Conservation (phyloP, 2,797 vertebrate species). For the Pangasius krempfi region DNA sequence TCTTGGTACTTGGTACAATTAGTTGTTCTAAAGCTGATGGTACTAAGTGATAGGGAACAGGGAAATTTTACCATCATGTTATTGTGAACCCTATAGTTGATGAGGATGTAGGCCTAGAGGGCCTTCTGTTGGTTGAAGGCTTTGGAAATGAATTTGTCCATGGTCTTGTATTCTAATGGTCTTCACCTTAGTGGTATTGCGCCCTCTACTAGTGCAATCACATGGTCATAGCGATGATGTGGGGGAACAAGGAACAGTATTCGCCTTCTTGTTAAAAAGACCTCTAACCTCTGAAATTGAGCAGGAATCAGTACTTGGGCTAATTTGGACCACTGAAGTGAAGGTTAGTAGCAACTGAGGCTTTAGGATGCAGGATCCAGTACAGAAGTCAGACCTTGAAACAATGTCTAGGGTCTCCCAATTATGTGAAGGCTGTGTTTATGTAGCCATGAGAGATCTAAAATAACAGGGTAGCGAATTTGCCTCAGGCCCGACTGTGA, state of each 20-base stretch:
- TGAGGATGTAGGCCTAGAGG: neutral
- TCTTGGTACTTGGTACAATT: neutral
- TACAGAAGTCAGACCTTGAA: neutral
- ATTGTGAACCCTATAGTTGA: neutral
- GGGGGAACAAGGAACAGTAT: neutral
- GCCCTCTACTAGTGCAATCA: neutral
- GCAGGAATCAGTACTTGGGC: neutral
- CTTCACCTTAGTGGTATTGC: neutral
- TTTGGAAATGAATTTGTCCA: neutral
- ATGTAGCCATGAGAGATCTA: neutral
- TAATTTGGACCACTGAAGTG: neutral
- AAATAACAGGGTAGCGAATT: neutral
- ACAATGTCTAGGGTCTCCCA: neutral
- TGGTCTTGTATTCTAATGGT: neutral
- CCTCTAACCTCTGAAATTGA: neutral
- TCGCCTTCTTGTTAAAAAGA: neutral
- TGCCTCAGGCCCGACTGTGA: neutral
- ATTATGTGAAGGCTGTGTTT: neutral
- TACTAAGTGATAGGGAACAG: neutral
- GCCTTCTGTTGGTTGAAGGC: neutral
- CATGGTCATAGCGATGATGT: neutral
- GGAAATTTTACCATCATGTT: neutral
- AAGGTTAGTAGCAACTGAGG: neutral
- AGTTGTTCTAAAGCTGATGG: neutral
- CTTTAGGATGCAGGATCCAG: neutral